Evolutionary conservation across 1,140 invertebrate genomes (phyloP).

Genomic region (Drosophila nikananu): DNA sequence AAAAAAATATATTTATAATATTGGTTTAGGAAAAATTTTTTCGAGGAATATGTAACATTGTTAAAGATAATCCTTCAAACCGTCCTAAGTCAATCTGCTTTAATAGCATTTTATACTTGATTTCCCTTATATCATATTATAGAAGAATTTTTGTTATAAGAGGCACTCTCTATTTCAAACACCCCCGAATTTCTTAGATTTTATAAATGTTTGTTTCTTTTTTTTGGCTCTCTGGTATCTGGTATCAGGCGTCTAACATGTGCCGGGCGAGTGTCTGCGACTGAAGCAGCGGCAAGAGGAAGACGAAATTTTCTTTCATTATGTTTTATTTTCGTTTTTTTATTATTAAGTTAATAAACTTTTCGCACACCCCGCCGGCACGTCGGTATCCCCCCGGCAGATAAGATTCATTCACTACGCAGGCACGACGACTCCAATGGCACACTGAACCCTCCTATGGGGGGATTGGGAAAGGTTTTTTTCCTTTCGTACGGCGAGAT

Average conservation of each 20-base stretch:
- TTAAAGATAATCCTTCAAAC: background rate
- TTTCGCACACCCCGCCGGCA: slow-evolving; percentile 21
- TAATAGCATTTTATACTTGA: background rate
- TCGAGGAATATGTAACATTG: background rate
- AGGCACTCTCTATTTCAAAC: slow-evolving; percentile 14
- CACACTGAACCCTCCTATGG: slow-evolving; percentile 61
- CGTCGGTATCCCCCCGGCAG: slow-evolving; percentile 25
- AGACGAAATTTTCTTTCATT: slow-evolving; percentile 32
- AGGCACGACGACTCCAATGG: slow-evolving; percentile 47
- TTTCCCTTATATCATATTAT: background rate
- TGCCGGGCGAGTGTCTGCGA: slow-evolving; percentile 63
- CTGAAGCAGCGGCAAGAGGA: slow-evolving; percentile 45
- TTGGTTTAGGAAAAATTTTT: background rate
- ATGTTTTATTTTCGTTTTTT: slow-evolving; percentile 19
- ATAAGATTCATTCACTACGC: slow-evolving; percentile 59
- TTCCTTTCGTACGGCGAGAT: slow-evolving; percentile 23
- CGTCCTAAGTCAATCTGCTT: background rate
- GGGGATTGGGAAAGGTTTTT: slow-evolving; percentile 30
- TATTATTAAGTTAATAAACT: slow-evolving; percentile 60
- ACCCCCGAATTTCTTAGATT: slow-evolving; percentile 9
- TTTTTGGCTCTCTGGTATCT: slow-evolving; percentile 38
- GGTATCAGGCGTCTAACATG: slow-evolving; percentile 75
- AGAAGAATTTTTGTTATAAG: background rate
- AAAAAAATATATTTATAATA: no score
- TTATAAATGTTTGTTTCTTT: slow-evolving; percentile 8